Conservation (phyloP, 2,797 vertebrate species). For the Aldrovandia affinis region DNA sequence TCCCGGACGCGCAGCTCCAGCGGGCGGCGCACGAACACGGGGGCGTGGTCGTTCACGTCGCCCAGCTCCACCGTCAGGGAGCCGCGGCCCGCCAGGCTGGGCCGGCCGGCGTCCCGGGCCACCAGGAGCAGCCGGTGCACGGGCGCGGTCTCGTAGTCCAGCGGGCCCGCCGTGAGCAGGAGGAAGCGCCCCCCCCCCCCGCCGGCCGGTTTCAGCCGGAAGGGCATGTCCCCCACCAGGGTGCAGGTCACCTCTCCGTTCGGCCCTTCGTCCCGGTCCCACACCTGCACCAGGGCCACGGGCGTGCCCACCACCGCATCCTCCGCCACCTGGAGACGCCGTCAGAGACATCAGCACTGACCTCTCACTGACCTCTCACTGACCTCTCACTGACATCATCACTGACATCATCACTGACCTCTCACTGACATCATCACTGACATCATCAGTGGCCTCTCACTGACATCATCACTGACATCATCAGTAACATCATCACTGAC, state of each 20-base stretch:
- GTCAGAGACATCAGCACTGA: neutral
- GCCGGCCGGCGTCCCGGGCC: slow-evolving; percentile 93
- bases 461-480: too few relatives aligned
- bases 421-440: too few relatives aligned
- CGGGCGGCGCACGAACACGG: slow-evolving; percentile 83
- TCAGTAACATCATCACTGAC: neutral
- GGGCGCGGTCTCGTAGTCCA: slow-evolving; percentile 91
- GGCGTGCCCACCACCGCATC: slow-evolving; percentile 95
- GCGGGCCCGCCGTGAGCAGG: slow-evolving; percentile 89
- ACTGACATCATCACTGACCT: neutral
- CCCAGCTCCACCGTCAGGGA: slow-evolving; percentile 89
- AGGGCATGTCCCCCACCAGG: slow-evolving; percentile 93
- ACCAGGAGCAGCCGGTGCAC: slow-evolving; percentile 94
- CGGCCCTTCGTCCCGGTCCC: slow-evolving; percentile 91
- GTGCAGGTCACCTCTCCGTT: slow-evolving; percentile 96
- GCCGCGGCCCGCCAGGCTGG: slow-evolving; percentile 94
- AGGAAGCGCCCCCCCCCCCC: slow-evolving; percentile 92
- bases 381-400: neutral
- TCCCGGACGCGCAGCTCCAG: slow-evolving; percentile 92
- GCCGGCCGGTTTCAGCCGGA: slow-evolving; percentile 94
- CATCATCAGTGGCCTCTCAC: too few relatives aligned
- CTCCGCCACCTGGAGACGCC: slow-evolving; percentile 75
- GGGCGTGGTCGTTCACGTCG: slow-evolving; percentile 94
- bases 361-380: neutral
- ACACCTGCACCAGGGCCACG: slow-evolving; percentile 92